Evolutionary conservation across 1,140 invertebrate species (phyloP).

Genomic region (Tetramorium simillimum): DNA sequence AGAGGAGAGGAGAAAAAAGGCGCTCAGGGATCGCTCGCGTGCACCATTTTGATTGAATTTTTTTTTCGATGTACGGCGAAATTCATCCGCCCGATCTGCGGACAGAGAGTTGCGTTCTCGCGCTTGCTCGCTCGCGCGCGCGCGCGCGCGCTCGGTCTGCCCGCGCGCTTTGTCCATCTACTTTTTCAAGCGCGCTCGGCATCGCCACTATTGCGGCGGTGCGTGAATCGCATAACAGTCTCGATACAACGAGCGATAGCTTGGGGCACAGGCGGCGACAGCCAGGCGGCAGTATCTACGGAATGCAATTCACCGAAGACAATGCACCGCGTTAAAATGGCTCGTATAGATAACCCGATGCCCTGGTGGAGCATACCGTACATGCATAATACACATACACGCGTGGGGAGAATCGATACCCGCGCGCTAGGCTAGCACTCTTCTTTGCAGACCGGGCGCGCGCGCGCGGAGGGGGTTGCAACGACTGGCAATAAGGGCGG

Average conservation of each 20-base stretch:
- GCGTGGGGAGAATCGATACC: constrained; percentile 62
- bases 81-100: constrained; percentile 31
- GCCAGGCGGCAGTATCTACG: constrained; percentile 66
- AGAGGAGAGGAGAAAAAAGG: constrained; percentile 24
- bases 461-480: neutral
- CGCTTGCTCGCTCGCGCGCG: neutral
- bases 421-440: constrained; percentile 36
- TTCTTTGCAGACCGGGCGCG: constrained; percentile 9
- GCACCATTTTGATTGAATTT: constrained; percentile 61
- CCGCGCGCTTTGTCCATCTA: constrained; percentile 17
- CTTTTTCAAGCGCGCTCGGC: constrained; percentile 34
- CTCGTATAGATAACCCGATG: constrained; percentile 72
- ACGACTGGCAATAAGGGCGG: constrained; percentile 42
- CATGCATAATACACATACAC: constrained; percentile 51
- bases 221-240: constrained; percentile 55
- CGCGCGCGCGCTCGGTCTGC: neutral
- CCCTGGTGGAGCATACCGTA: constrained; percentile 57
- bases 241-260: constrained; percentile 65
- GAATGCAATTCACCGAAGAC: constrained; percentile 72
- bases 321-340: constrained; percentile 72
- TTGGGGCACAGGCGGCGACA: constrained; percentile 43
- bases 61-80: constrained; percentile 54
- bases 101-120: neutral
- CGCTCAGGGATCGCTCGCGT: constrained; percentile 2
- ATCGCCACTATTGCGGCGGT: constrained; percentile 13